Percentiles rank a stretch among this genome's conserved stretches.
Evolutionary conservation across 2,888 invertebrate genomes (phyloP).

Genomic region (Sympetrum striolatum): DNA sequence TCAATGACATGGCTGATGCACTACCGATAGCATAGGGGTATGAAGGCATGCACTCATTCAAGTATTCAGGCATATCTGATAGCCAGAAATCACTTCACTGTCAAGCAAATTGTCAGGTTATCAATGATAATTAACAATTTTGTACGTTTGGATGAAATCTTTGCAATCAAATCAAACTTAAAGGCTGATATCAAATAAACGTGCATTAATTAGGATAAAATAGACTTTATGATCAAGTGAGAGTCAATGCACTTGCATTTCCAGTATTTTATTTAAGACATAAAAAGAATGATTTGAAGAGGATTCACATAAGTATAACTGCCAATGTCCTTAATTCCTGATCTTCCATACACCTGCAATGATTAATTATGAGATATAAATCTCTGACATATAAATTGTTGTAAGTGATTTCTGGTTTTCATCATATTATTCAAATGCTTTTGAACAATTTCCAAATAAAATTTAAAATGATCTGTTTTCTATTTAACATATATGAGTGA

Average conservation of each 20-base stretch:
- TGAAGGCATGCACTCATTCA: slow-evolving; percentile 20
- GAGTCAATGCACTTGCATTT: no score
- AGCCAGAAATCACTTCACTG: slow-evolving; percentile 23
- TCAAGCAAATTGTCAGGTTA: not conserved
- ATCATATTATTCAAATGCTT: no score
- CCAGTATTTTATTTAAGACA: no score
- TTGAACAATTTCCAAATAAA: no score
- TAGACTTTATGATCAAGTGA: no score
- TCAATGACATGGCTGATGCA: slow-evolving; percentile 26
- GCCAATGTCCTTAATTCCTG: not conserved
- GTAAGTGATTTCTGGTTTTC: no score
- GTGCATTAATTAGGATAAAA: no score
- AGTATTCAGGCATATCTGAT: slow-evolving; percentile 21
- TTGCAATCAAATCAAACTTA: not conserved
- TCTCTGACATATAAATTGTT: no score
- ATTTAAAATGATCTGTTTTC: no score
- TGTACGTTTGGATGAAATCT: not conserved
- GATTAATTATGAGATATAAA: no score
- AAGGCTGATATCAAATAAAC: not conserved
- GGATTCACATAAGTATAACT: not conserved
- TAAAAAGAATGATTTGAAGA: not conserved
- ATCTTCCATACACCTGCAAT: not conserved
- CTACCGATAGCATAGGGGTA: slow-evolving; percentile 23
- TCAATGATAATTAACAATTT: not conserved
- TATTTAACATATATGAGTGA: no score